These are phyloP conservation scores for Phodopus roborovskii DNA, from an alignment of 2,113 vertebrate species.

Conservation along the genomic window DNA sequence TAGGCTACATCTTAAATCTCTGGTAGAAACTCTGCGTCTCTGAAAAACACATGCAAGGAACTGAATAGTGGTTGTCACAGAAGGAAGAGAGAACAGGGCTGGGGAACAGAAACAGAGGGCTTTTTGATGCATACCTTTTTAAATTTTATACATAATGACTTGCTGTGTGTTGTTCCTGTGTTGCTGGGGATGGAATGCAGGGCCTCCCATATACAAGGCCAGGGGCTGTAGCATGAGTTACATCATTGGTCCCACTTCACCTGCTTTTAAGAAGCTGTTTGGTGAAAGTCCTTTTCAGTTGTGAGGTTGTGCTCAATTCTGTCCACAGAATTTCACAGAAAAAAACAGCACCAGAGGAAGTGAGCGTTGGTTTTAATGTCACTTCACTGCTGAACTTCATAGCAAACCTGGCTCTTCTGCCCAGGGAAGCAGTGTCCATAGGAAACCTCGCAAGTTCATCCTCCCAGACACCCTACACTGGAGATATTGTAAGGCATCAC, in stretches of 20 bases:
- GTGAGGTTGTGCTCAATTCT: background rate
- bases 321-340: background rate
- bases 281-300: constrained; percentile 45
- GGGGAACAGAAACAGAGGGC: background rate
- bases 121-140: background rate
- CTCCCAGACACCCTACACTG: background rate
- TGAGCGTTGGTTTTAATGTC: background rate
- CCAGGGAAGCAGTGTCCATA: background rate
- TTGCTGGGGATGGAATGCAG: background rate
- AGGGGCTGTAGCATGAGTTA: background rate
- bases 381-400: background rate
- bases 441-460: background rate
- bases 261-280: constrained; percentile 35
- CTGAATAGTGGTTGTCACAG: background rate
- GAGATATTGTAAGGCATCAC: background rate
- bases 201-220: background rate
- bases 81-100: background rate
- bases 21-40: background rate
- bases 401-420: background rate
- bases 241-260: too few species aligned
- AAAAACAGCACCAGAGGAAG: constrained; percentile 1
- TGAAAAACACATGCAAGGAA: constrained; percentile 24
- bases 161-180: background rate
- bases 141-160: background rate
- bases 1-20: background rate